phyloP scores from a whole-genome alignment of 1,140 invertebrate genomes.

The Diabrotica virgifera region DNA sequence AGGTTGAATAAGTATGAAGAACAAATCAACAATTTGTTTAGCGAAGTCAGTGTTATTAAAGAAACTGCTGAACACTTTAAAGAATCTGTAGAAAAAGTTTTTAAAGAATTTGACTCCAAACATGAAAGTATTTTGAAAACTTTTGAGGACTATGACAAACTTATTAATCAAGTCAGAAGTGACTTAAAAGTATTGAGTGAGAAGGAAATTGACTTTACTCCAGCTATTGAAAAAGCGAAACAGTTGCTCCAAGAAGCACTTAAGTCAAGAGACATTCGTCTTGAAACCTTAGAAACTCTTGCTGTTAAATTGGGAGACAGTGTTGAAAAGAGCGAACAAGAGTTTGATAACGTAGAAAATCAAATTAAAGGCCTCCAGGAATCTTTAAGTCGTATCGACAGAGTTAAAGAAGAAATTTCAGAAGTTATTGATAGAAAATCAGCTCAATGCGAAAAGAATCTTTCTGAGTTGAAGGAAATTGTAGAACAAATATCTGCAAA shows the following conservation, averaged over 20 bases:
- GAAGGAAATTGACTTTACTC: background rate
- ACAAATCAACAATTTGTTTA: background rate
- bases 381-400: too few species aligned
- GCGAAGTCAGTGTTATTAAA: background rate
- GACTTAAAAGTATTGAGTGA: background rate
- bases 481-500: too few species aligned
- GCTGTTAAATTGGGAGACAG: background rate
- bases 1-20: background rate
- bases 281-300: background rate
- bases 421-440: too few species aligned
- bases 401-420: too few species aligned
- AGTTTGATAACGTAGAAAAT: too few species aligned
- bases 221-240: background rate
- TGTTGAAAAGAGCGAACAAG: too few species aligned
- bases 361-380: too few species aligned
- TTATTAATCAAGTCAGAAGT: background rate
- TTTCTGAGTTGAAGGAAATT: too few species aligned
- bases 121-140: background rate
- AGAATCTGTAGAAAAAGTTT: background rate
- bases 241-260: background rate
- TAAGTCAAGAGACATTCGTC: background rate
- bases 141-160: background rate
- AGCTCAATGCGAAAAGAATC: too few species aligned
- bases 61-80: background rate
- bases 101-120: background rate